These are phyloP conservation scores for Poecilus cupreus DNA, from an alignment of 2,888 invertebrate genomes.

Conservation along the genomic window DNA sequence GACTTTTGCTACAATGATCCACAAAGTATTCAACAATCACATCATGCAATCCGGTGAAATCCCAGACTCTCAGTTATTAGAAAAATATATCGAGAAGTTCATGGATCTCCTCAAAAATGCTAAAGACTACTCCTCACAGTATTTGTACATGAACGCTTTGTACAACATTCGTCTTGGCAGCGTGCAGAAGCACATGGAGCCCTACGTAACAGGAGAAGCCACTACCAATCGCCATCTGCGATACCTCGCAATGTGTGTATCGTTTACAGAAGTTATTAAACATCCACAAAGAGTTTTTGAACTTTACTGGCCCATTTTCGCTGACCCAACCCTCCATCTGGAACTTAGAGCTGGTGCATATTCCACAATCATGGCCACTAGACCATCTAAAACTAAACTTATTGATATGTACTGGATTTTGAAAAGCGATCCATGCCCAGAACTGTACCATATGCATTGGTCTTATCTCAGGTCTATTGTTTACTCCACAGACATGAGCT, in stretches of 20 bases:
- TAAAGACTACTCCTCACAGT: conserved; percentile 68
- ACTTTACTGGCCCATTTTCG: conserved; percentile 73
- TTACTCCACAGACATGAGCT: conserved; percentile 71
- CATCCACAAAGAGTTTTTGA: conserved; percentile 67
- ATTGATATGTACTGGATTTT: conserved; percentile 72
- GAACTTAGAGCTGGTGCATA: conserved; percentile 72
- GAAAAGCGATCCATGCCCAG: conserved; percentile 70
- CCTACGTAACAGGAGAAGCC: conserved; percentile 70
- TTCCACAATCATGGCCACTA: conserved; percentile 70
- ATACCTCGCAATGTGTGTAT: conserved; percentile 71
- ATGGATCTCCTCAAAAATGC: conserved; percentile 62
- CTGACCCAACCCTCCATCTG: conserved; percentile 69
- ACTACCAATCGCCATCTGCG: conserved; percentile 69
- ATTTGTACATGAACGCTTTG: conserved; percentile 73
- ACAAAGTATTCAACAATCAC: conserved; percentile 66
- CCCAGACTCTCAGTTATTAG: conserved; percentile 5
- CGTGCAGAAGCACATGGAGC: conserved; percentile 70
- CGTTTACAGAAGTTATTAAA: conserved; percentile 66
- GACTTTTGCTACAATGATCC: conserved; percentile 72
- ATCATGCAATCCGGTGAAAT: neutral
- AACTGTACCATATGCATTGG: conserved; percentile 73
- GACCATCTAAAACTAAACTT: conserved; percentile 68
- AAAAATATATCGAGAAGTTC: conserved; percentile 56
- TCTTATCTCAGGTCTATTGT: conserved; percentile 71
- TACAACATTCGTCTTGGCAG: conserved; percentile 70